Conservation (phyloP, 2,888 invertebrate species). For the Gisinianus flammeolus region DNA sequence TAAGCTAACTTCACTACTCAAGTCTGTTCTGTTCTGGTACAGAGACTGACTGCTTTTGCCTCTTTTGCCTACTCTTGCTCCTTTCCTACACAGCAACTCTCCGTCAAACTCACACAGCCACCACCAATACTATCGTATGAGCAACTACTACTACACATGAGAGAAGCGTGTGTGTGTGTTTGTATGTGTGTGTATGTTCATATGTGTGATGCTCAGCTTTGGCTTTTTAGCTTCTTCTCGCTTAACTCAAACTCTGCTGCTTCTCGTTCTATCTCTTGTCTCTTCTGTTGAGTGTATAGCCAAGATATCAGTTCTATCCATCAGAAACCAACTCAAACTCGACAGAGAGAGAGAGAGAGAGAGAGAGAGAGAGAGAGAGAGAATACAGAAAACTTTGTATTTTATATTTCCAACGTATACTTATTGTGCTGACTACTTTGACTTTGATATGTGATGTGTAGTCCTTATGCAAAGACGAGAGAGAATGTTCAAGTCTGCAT, state of each 20-base stretch:
- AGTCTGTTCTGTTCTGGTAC: conserved; percentile 22
- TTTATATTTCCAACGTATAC: neutral
- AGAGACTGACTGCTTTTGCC: neutral
- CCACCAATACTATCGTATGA: neutral
- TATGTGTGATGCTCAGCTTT: conserved; percentile 26
- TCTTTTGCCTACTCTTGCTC: neutral
- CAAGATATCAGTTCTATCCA: conserved; percentile 34
- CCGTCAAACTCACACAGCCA: neutral
- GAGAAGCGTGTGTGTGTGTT: neutral
- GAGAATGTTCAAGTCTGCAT: neutral
- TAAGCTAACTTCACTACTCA: conserved; percentile 19
- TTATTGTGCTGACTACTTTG: conserved; percentile 30
- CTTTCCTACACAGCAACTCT: neutral
- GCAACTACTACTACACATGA: conserved; percentile 5
- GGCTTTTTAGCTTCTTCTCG: conserved; percentile 14
- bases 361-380: conserved; percentile 3
- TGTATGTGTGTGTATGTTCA: conserved; percentile 2
- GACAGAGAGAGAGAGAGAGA: neutral
- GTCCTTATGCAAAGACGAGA: conserved; percentile 1
- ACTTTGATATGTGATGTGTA: neutral
- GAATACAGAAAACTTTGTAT: conserved; percentile 25
- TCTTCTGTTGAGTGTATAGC: conserved; percentile 8
- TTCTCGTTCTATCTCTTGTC: conserved; percentile 20
- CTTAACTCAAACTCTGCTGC: neutral
- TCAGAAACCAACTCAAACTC: conserved; percentile 6